These are phyloP conservation scores for Cololabis saira DNA, from an alignment of 2,113 vertebrate species.

Conservation along the genomic window DNA sequence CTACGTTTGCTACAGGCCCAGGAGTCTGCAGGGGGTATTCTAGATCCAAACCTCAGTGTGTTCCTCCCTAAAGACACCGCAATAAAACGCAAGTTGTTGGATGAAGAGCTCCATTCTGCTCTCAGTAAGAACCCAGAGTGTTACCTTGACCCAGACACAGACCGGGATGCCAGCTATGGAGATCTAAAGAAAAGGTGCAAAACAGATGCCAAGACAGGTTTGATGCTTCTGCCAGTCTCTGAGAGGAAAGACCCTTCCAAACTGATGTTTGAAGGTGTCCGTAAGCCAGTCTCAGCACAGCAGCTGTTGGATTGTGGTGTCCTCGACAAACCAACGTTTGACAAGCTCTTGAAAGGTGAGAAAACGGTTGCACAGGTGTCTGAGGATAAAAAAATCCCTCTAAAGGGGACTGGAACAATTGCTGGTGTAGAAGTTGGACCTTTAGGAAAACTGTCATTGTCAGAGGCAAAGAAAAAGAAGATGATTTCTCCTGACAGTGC, in stretches of 20 bases:
- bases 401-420: conserved; percentile 91
- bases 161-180: too few species aligned
- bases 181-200: neutral
- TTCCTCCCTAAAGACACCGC: too few species aligned
- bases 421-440: conserved; percentile 82
- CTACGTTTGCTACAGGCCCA: too few species aligned
- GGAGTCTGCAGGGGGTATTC: too few species aligned
- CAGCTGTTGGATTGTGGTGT: conserved; percentile 91
- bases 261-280: conserved; percentile 89
- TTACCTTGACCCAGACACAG: too few species aligned
- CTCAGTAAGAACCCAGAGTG: too few species aligned
- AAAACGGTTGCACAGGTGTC: conserved; percentile 88
- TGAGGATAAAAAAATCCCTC: conserved; percentile 85
- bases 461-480: conserved; percentile 89
- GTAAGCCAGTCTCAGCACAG: conserved; percentile 91
- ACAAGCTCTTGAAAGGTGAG: conserved; percentile 87
- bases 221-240: conserved; percentile 83
- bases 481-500: conserved; percentile 84
- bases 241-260: conserved; percentile 85
- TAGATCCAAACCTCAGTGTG: too few species aligned
- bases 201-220: conserved; percentile 75
- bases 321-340: conserved; percentile 87
- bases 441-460: conserved; percentile 87
- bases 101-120: too few species aligned
- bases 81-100: too few species aligned